Conservation (phyloP, 2,113 vertebrate genomes). For the Pica pica region DNA sequence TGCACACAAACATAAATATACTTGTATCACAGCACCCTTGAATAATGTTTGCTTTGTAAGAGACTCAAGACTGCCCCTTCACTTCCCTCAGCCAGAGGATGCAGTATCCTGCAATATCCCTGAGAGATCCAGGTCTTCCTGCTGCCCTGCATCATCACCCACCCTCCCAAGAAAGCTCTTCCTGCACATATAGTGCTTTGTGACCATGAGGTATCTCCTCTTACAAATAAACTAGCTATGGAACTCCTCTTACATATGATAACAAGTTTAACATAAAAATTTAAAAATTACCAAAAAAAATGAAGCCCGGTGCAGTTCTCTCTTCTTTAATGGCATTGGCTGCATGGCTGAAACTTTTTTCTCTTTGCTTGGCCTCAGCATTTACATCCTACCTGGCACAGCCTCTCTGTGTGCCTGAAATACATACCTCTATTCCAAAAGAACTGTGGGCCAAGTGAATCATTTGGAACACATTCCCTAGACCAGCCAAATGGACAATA, state of each 20-base stretch:
- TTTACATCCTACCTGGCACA: background rate
- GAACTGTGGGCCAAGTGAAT: background rate
- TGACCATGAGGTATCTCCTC: background rate
- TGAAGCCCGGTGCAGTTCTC: background rate
- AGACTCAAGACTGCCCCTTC: background rate
- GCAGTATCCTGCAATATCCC: background rate
- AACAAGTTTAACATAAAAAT: background rate
- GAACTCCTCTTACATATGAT: background rate
- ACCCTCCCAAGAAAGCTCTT: background rate
- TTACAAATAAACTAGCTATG: background rate
- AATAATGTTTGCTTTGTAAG: background rate
- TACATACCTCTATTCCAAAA: fast-evolving
- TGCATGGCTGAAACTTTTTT: background rate
- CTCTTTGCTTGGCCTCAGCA: background rate
- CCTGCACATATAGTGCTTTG: background rate
- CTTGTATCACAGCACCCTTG: background rate
- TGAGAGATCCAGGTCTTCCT: background rate
- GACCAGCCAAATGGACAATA: background rate
- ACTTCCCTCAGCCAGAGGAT: background rate
- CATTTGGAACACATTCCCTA: background rate
- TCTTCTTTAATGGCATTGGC: background rate
- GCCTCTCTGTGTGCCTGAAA: background rate
- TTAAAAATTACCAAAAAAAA: background rate
- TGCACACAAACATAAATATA: background rate
- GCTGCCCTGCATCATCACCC: background rate